A percentile compares a stretch with the other conserved stretches of the same genome.
These are phyloP conservation scores for Porites evermanni DNA, from an alignment of 92 coral and sea anemone species.

Conservation along the genomic window DNA sequence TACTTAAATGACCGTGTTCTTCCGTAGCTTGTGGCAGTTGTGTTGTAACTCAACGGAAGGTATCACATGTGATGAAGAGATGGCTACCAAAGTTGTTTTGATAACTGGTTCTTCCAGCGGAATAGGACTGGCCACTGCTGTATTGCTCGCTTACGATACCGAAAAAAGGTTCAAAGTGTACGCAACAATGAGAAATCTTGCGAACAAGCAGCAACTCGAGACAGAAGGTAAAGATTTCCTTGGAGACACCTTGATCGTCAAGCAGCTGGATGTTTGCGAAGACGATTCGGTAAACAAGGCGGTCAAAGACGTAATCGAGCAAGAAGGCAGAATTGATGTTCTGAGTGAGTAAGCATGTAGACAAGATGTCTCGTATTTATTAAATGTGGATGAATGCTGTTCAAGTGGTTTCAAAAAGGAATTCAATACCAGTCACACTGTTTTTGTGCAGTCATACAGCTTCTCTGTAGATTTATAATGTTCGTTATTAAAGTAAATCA, in stretches of 20 bases:
- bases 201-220: constrained; percentile 71
- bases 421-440: too few species aligned
- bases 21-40: too few species aligned
- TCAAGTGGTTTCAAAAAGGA: neutral
- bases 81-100: constrained; percentile 79
- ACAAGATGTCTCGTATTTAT: neutral
- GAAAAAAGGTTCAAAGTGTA: constrained; percentile 86
- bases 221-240: constrained; percentile 69
- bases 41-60: too few species aligned
- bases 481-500: too few species aligned
- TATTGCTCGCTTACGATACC: constrained; percentile 79
- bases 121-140: constrained; percentile 84
- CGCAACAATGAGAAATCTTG: constrained; percentile 89
- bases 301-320: constrained; percentile 71
- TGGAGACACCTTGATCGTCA: constrained; percentile 76
- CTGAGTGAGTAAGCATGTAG: constrained; percentile 60
- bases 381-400: too few species aligned
- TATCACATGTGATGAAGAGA: neutral
- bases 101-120: constrained; percentile 92
- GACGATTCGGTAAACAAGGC: constrained; percentile 83
- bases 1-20: too few species aligned
- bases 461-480: too few species aligned
- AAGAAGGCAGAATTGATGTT: constrained; percentile 84
- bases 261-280: constrained; percentile 81
- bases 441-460: too few species aligned